Base-by-base conservation (phyloP, 2,113 vertebrate species). In the Spermophilus dauricus region DNA sequence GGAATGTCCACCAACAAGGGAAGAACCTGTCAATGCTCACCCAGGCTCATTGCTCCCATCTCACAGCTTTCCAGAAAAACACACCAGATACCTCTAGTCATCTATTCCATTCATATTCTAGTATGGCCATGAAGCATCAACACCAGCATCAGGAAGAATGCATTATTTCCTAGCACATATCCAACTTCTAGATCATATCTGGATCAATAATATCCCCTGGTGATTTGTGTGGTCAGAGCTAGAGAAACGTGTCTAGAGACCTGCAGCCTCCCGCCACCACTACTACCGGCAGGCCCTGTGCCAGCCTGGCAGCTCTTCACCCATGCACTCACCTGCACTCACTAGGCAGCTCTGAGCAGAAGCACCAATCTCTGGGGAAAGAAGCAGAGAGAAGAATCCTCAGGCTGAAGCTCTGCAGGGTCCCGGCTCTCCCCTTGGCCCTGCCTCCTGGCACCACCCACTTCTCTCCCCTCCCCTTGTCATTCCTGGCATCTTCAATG, bases 401-500 rank as follows among this genome's bases (percentile, higher is more conserved):
- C n/a, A 67, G 67, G 22, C 95, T 85, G 39, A 14, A 92, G 89
- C 26, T 53, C 2, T 1, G 5, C 81, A 63, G 95, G 91, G 82
- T 96, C 86, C 85, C 8, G 2, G 20, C 77, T 77, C 45, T 73
- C 53, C 39, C 56, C 22, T 56, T 30, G 58, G 92, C 72, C 88
- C 96, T 83, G 85, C 95, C 91, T 92, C 39, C 89, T 34, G 42
- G 81, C 51, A 28, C 95, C 85, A 42, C 97, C 96, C 96, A 95
- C 96, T 8, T 48, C 73, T 37, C 56, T 67, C 26, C 69, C 96
- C 95, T 73, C 93, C 97, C 93, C 42, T 86, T 51, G 80, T 86
- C 97, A 95, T 97, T 97, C 95, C 93, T 96, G 91, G 93, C 96
- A 91, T 85, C 77, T 78, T 91, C 30, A 6, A 34, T 8, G 63